A percentile compares a stretch with the other conserved stretches of the same genome.
phyloP scores from a whole-genome alignment of 2,113 vertebrate species.

The Myodes glareolus region DNA sequence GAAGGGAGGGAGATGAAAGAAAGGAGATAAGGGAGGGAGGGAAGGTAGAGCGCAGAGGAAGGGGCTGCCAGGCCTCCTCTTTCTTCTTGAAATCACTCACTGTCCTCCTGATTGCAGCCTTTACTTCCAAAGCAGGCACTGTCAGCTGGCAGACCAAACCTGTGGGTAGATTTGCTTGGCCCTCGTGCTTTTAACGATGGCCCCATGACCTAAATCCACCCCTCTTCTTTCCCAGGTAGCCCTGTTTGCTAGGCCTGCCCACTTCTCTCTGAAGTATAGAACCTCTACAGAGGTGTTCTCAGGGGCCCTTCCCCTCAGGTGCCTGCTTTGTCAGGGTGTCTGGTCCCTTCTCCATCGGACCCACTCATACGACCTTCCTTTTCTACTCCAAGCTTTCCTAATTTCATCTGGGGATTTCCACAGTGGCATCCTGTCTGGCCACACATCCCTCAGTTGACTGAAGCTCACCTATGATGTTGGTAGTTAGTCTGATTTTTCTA shows the following conservation, averaged over 20 bases:
- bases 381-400: background rate
- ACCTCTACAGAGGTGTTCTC: background rate
- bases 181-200: background rate
- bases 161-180: background rate
- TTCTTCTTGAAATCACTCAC: accelerated
- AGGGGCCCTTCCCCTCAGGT: accelerated
- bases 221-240: background rate
- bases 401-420: accelerated
- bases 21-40: accelerated
- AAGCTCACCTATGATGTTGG: accelerated
- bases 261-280: background rate
- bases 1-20: accelerated
- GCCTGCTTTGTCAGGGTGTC: accelerated
- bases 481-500: background rate
- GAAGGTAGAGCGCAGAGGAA: accelerated
- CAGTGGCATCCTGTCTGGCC: background rate
- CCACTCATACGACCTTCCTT: background rate
- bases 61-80: background rate
- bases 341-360: background rate
- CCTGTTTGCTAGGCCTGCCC: background rate
- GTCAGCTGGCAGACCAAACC: accelerated
- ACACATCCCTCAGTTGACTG: accelerated
- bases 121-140: background rate
- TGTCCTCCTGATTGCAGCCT: background rate
- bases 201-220: background rate